Evolutionary conservation across 2,797 vertebrate species (phyloP), one percentile per base, ranked within the genome.

Genomic region (Sciurus vulgaris): DNA sequence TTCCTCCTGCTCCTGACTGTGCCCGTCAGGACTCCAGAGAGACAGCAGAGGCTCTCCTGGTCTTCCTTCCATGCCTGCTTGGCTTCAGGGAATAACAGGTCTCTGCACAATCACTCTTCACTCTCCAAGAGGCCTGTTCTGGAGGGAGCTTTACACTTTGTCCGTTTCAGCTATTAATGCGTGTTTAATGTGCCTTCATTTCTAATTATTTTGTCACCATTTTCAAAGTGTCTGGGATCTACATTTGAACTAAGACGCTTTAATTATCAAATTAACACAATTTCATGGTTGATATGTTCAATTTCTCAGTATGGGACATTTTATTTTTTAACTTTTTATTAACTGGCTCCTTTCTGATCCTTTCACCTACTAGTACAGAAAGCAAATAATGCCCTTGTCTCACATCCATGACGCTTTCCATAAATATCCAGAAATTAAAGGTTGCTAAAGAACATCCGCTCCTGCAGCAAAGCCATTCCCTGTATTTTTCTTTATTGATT

Each of bases 181-280:
- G 0, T 85, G 44, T 92, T 49, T 93, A 96, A 89, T 82, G 86
- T 74, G 76, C 92, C 38, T 94, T 84, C 94, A 28, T 96, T 97
- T 95, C 96, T 97, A 85, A 92, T 94, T 96, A 97, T 97, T 98
- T 97, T 98, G 93, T 98, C 95, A 97, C 93, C 69, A 65, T 81
- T 97, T 97, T 98, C 81, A 97, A 91, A 90, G 87, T 61, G 97
- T 92, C 51, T 7, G 0, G 0, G 76, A 84, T 96, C 84, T 97
- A 77, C 90, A 44, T 90, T 97, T 93, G 97, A 98, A 96, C 88
- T 86, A 93, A 97, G 97, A 93, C 96, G 86, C 72, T 98, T 98
- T 98, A 98, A 98, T 98, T 98, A 98, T 98, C 97, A 97, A 98
- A 98, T 98, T 98, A 98, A 97, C 94, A 97, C 96, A 98, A 97